Percentiles rank a stretch among this genome's conserved stretches.
Evolutionary conservation across 2,888 invertebrate species (phyloP).

Genomic region (Polymixis flavicincta): DNA sequence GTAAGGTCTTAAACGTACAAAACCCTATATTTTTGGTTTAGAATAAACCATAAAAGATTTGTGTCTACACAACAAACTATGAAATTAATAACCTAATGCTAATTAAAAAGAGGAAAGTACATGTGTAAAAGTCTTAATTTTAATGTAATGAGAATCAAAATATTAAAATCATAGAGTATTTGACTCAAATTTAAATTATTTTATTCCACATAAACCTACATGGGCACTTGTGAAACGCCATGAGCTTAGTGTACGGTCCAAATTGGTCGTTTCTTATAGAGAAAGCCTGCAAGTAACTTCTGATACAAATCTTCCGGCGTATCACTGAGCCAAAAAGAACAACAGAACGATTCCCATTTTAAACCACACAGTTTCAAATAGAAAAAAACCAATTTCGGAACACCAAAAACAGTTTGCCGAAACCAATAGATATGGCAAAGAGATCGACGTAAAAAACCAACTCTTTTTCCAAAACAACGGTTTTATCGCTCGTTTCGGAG

Average conservation of each 20-base stretch:
- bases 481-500: slow-evolving; percentile 47
- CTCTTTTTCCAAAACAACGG: slow-evolving; percentile 38
- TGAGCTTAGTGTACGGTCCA: neutral
- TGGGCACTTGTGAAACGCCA: neutral
- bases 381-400: slow-evolving; percentile 38
- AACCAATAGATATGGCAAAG: slow-evolving; percentile 50
- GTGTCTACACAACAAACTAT: too few species aligned
- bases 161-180: neutral
- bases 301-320: neutral
- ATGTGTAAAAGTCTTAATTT: neutral
- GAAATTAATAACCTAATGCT: too few species aligned
- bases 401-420: slow-evolving; percentile 32
- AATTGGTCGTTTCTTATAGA: neutral
- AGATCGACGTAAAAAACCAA: slow-evolving; percentile 23
- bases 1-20: too few species aligned
- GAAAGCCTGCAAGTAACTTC: neutral
- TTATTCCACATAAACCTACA: neutral
- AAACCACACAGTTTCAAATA: slow-evolving; percentile 21
- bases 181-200: neutral
- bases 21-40: too few species aligned
- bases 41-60: too few species aligned
- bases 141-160: neutral
- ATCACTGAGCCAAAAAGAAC: neutral
- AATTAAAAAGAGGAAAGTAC: too few species aligned
- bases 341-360: neutral